Evolutionary conservation across 2,888 invertebrate genomes (phyloP).

Genomic region (Nipponacmea schrenckii): DNA sequence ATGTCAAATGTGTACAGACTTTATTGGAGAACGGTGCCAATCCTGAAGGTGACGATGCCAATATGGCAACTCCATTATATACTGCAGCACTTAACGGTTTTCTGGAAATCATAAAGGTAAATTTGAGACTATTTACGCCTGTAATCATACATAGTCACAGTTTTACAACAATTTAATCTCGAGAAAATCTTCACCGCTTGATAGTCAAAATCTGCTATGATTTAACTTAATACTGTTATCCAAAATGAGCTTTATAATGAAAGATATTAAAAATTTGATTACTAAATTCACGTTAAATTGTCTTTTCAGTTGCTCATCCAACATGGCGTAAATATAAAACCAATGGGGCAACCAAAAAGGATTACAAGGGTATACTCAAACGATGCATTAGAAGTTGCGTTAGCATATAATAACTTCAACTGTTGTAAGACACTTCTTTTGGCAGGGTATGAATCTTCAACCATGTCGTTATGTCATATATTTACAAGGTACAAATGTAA

Average conservation of each 20-base stretch:
- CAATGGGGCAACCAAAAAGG: background rate
- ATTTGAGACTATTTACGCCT: background rate
- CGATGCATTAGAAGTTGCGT: constrained; percentile 34
- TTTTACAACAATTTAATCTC: no score
- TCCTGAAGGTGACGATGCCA: constrained; percentile 46
- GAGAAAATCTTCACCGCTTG: background rate
- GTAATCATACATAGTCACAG: no score
- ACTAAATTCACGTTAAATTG: no score
- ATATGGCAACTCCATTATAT: constrained; percentile 47
- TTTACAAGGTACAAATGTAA: background rate
- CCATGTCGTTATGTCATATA: background rate
- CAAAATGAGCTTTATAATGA: no score
- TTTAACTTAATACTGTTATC: no score
- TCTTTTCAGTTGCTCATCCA: background rate
- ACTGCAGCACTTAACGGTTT: constrained; percentile 48
- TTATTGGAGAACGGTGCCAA: constrained; percentile 46
- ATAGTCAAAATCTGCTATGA: no score
- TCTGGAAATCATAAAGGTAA: constrained; percentile 39
- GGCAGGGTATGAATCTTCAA: constrained; percentile 13
- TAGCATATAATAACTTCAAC: constrained; percentile 34
- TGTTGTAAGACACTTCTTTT: constrained; percentile 29
- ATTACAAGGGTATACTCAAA: constrained; percentile 20
- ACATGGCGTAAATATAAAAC: background rate
- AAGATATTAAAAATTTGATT: no score
- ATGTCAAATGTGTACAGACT: constrained; percentile 36